Evolutionary conservation across 2,113 vertebrate genomes (phyloP).

Genomic region (Corvus moneduloides): DNA sequence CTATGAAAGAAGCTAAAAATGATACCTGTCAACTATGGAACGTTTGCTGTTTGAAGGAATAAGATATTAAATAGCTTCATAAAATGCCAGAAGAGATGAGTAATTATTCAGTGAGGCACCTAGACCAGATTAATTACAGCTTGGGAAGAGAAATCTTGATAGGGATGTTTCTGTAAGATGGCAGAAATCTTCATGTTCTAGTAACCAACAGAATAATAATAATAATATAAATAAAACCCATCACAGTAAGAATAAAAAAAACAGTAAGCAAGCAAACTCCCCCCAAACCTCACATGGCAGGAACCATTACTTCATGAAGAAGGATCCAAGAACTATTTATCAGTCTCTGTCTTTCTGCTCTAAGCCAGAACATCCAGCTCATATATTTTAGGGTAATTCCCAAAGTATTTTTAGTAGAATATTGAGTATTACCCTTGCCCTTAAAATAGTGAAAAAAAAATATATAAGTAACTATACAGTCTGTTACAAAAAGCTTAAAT

Average conservation of each 20-base stretch:
- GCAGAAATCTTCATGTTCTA: background rate
- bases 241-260: background rate
- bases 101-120: conserved; percentile 16
- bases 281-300: background rate
- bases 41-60: background rate
- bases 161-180: background rate
- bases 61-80: conserved; percentile 30
- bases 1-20: conserved; percentile 47
- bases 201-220: background rate
- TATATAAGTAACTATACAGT: background rate
- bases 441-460: background rate
- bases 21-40: conserved; percentile 14
- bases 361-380: background rate
- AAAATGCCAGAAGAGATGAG: conserved; percentile 35
- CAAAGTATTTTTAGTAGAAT: background rate
- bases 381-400: background rate
- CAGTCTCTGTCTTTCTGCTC: background rate
- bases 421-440: background rate
- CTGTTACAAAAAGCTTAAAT: background rate
- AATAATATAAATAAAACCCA: background rate
- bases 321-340: background rate
- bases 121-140: background rate
- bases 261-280: background rate
- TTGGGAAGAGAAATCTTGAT: background rate
- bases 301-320: background rate